A percentile compares a stretch with the other conserved stretches of the same genome.
Conservation (phyloP, 2,113 vertebrate species). For the Scomber japonicus region DNA sequence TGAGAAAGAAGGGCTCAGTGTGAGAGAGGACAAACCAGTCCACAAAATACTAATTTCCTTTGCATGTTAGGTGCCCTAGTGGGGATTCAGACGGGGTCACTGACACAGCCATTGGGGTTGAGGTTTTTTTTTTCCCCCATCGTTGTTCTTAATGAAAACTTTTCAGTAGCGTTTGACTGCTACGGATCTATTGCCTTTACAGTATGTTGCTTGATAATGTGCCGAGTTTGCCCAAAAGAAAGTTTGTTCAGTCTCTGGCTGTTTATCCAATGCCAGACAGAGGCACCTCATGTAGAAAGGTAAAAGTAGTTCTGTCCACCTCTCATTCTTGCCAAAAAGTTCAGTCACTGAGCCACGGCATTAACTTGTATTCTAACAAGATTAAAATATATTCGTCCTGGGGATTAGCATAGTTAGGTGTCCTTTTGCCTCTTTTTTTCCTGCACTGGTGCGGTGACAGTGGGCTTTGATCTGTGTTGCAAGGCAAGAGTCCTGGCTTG, state of each 20-base stretch:
- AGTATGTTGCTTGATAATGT: slow-evolving; percentile 64
- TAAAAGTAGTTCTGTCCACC: slow-evolving; percentile 92
- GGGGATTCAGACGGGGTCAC: slow-evolving; percentile 83
- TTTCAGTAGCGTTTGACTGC: slow-evolving; percentile 39
- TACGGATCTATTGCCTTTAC: slow-evolving; percentile 64
- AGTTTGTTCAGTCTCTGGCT: slow-evolving; percentile 71
- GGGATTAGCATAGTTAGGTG: slow-evolving; percentile 99
- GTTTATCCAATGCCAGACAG: slow-evolving; percentile 72
- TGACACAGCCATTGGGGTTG: slow-evolving; percentile 76
- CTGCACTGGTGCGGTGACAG: slow-evolving; percentile 86
- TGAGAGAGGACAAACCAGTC: slow-evolving; percentile 77
- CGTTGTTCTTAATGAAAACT: slow-evolving; percentile 79
- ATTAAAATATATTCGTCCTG: slow-evolving; percentile 99
- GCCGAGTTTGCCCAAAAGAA: slow-evolving; percentile 65
- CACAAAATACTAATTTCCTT: slow-evolving; percentile 88
- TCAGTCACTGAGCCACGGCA: slow-evolving; percentile 95
- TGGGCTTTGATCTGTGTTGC: slow-evolving; percentile 99
- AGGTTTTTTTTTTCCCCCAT: slow-evolving; percentile 34
- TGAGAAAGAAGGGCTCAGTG: slow-evolving; percentile 79
- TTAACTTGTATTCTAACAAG: slow-evolving; percentile 99
- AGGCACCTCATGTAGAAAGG: slow-evolving; percentile 88
- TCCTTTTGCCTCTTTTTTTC: slow-evolving; percentile 90
- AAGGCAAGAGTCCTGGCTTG: slow-evolving; percentile 93
- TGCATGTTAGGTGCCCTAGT: slow-evolving; percentile 82
- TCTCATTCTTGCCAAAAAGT: slow-evolving; percentile 89